Base-by-base conservation (phyloP, 2,797 vertebrate species). In the Avahi laniger region DNA sequence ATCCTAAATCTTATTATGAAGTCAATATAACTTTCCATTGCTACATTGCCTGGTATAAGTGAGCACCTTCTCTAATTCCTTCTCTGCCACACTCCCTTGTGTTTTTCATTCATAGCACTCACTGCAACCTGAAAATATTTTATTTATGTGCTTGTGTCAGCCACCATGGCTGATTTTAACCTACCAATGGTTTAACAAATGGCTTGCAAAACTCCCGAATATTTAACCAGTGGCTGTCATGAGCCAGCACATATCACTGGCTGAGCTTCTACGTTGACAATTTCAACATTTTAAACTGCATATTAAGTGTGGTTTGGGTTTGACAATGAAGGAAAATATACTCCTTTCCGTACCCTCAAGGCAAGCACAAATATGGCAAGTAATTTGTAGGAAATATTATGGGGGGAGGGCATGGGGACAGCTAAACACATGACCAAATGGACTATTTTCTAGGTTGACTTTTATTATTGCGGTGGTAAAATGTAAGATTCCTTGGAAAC, bases 401-500 rank as follows among this genome's bases (percentile, higher is more conserved):
- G 33, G 59, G 41, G 28, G 50, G 46, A 43, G 7, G 54, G 30
- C 24, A 48, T 50, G 65, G 61, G 38, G 75, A 0, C 75, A 91
- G 84, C 43, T 65, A 72, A 76, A 70, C 38, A 50, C 15, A 46
- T 81, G 79, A 75, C 86, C 54, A 75, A 73, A 73, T 43, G 3
- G 69, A 65, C n/a, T 50, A 12, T 91, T 85, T 96, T 73, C 67
- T 73, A 28, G 17, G 50, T 69, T 52, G 85, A 43, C 65, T 85
- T 93, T 65, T 83, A 96, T 80, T 84, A 48, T 11, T 84, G 43
- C 65, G 72, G 41, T 70, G 41, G 54, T 63, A 70, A 95, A 92
- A 88, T 75, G 24, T 46, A 92, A 94, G 87, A 87, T 70, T 76
- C 50, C 24, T 82, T 81, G 48, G 72, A 90, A 95, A 79, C 41